Conservation (phyloP, 2,888 invertebrate genomes). For the Stenolophus ochropezus region DNA sequence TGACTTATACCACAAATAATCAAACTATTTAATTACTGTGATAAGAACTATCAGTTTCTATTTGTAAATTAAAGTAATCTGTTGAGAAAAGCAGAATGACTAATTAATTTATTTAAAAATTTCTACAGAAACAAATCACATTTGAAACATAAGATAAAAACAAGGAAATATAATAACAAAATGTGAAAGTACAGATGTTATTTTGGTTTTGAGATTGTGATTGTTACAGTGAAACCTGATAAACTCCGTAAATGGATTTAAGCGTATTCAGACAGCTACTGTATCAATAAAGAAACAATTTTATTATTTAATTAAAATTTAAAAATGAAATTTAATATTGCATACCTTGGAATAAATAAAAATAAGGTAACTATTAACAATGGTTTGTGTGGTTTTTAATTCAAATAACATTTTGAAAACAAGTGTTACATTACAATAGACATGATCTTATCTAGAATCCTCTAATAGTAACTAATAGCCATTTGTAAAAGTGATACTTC, state of each 20-base stretch:
- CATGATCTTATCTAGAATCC: neutral
- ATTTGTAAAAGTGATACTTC: neutral
- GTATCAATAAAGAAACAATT: conserved; percentile 12
- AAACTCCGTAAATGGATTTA: neutral
- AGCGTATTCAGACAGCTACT: neutral
- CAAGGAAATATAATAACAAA: conserved; percentile 26
- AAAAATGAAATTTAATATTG: neutral
- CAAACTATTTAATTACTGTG: neutral
- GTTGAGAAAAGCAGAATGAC: neutral
- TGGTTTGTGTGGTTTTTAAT: neutral
- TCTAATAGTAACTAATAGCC: neutral
- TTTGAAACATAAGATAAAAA: conserved; percentile 7
- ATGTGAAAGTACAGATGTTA: conserved; percentile 14
- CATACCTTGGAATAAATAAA: neutral
- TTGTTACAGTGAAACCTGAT: conserved; percentile 23
- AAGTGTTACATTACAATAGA: neutral
- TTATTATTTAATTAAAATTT: neutral
- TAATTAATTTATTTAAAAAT: conserved; percentile 19
- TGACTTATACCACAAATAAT: neutral
- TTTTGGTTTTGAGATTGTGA: conserved; percentile 1
- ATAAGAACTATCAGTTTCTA: neutral
- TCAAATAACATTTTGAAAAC: neutral
- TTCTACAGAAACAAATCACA: neutral
- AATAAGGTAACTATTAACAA: neutral
- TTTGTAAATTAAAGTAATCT: neutral